Conservation (phyloP, 1,140 invertebrate species). For the Drosophila malerkotliana region DNA sequence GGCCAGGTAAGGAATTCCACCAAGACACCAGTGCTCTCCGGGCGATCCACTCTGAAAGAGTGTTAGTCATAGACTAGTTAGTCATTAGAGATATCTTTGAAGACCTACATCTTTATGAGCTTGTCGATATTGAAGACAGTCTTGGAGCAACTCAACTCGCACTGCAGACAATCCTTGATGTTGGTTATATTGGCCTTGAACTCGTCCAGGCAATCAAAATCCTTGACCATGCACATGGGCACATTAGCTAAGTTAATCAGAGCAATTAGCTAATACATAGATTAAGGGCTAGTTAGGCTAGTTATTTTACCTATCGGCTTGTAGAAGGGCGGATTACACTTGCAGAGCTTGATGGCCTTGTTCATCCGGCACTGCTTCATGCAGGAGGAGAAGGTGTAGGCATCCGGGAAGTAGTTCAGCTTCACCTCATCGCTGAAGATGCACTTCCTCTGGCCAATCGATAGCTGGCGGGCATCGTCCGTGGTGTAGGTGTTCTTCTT, state of each 20-base stretch:
- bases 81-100: background rate
- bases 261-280: too few species aligned
- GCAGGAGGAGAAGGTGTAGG: constrained; percentile 88
- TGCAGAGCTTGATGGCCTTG: constrained; percentile 85
- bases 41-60: constrained; percentile 53
- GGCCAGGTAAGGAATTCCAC: constrained; percentile 89
- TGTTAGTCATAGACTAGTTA: background rate
- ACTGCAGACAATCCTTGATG: constrained; percentile 86
- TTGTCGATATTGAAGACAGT: constrained; percentile 90
- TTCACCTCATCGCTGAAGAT: constrained; percentile 87
- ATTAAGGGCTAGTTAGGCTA: too few species aligned
- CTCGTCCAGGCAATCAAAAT: constrained; percentile 86
- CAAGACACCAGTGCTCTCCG: constrained; percentile 62
- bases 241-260: constrained; percentile 42
- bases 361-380: constrained; percentile 89
- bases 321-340: constrained; percentile 89
- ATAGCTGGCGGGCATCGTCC: constrained; percentile 87
- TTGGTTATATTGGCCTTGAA: constrained; percentile 86
- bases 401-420: constrained; percentile 85
- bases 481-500: constrained; percentile 90
- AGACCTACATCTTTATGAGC: constrained; percentile 86
- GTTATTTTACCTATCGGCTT: constrained; percentile 84
- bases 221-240: constrained; percentile 85
- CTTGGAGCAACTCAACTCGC: constrained; percentile 88
- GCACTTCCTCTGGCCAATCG: constrained; percentile 87